Evolutionary conservation across 2,113 vertebrate genomes (phyloP), one percentile per base, ranked within the genome.

Genomic region (Amphiprion ocellaris): DNA sequence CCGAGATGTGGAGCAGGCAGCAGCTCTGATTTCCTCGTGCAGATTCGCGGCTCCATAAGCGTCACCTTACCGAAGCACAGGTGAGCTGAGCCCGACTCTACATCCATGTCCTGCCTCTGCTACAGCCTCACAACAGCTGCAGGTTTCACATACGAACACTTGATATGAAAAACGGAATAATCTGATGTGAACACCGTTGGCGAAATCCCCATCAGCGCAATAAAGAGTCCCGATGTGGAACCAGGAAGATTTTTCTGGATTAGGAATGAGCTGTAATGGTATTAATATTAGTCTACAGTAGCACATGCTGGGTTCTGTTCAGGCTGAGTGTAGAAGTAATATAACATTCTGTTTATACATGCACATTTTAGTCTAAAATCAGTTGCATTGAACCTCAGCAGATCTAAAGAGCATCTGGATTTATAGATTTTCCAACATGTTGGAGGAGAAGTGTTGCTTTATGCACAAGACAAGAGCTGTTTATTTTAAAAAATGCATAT

Each of bases 81-180:
- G 86, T 90, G 79, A 85, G 70, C 66, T 33, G 55, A 74, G 63
- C 67, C 46, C 0, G 1, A 23, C 77, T 83, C 64, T 21, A 11
- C 64, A 50, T 56, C 64, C 69, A 10, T 2, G 72, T 69, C 60
- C 76, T 56, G 78, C 55, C 30, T 28, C 67, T 16, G 0, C 69
- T 47, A 69, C 53, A 59, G 46, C n/a, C 53, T 60, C 67, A 62
- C 81, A 61, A 89, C 90, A 92, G 90, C 90, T 92, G 90, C 85
- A 81, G 76, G 81, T 37, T 69, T 89, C 75, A 71, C 14, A 47
- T 67, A 54, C 4, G 60, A 74, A 72, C 81, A 79, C 26, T 77
- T 60, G 30, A 82, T 77, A 83, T 73, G 72, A 83, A 86, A 63
- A 49, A 65, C 68, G 39, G 70, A 77, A 75, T 63, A 59, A 87